Conservation (phyloP, 2,113 vertebrate genomes). For the Eira barbara region DNA sequence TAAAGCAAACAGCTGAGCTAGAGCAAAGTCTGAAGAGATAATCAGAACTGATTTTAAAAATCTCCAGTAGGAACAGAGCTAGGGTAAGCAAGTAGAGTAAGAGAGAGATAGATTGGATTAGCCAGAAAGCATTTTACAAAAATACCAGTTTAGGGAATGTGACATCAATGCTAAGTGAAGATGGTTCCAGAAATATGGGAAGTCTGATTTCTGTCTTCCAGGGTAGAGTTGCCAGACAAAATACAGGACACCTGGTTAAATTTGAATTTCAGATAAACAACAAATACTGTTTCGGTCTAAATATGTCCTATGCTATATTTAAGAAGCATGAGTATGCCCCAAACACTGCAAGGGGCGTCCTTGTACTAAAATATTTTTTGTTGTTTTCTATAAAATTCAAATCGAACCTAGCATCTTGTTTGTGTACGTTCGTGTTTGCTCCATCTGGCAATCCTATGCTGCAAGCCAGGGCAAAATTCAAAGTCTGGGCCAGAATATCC, state of each 20-base stretch:
- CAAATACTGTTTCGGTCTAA: not conserved
- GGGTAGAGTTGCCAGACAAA: not conserved
- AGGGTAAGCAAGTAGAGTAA: not conserved
- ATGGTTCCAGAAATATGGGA: not conserved
- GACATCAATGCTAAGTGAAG: not conserved
- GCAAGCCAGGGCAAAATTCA: not conserved
- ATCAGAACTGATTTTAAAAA: constrained; percentile 31
- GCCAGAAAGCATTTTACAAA: not conserved
- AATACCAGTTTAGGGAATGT: not conserved
- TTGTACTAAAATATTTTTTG: not conserved
- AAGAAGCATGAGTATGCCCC: not conserved
- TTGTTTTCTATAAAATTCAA: constrained; percentile 25
- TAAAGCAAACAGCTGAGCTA: constrained; percentile 40
- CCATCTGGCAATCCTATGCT: not conserved
- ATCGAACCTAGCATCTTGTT: not conserved
- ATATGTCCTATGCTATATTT: not conserved
- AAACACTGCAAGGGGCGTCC: not conserved
- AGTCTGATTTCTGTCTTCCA: not conserved
- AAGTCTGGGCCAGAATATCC: not conserved
- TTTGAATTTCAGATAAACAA: not conserved
- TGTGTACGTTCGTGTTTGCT: not conserved
- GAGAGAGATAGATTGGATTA: not conserved
- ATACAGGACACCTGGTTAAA: not conserved
- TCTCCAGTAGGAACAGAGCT: not conserved
- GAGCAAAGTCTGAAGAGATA: constrained; percentile 46